Conservation (phyloP, 2,113 vertebrate genomes). For the Vanacampus margaritifer region DNA sequence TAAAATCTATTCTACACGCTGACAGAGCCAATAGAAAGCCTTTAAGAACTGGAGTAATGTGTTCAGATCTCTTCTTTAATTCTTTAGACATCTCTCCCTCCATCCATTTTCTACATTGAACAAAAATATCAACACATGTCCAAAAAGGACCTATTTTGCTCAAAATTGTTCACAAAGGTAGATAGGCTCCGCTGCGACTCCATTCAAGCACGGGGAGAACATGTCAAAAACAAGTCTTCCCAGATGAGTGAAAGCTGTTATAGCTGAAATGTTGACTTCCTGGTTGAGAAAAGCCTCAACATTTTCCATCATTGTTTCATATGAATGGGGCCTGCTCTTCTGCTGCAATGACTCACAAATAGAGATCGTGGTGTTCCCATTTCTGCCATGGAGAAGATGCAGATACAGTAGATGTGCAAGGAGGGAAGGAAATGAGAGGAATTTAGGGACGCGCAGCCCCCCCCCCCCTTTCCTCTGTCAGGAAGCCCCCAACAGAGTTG, state of each 20-base stretch:
- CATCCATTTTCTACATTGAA: no score
- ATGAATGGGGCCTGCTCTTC: neutral
- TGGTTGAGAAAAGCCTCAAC: neutral
- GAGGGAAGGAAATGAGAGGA: constrained; percentile 26
- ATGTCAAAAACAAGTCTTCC: neutral
- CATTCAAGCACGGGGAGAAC: no score
- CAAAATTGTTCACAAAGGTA: no score
- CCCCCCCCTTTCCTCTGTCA: constrained; percentile 41
- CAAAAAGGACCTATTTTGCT: no score
- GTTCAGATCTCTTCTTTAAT: no score
- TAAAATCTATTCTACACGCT: no score
- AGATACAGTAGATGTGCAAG: constrained; percentile 10
- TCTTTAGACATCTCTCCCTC: no score
- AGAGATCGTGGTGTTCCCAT: neutral
- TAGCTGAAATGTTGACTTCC: neutral
- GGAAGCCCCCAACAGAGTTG: constrained; percentile 58
- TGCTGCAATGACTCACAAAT: neutral
- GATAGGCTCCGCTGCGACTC: no score
- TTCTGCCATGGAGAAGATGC: constrained; percentile 20
- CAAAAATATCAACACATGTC: no score
- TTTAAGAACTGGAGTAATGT: no score
- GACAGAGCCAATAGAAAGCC: no score
- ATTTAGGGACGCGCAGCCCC: constrained; percentile 34
- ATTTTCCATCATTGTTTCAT: neutral
- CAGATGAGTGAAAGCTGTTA: neutral